Evolutionary conservation across 2,113 vertebrate genomes (phyloP), one percentile per base, ranked within the genome.

Genomic region (Tupaia tana): DNA sequence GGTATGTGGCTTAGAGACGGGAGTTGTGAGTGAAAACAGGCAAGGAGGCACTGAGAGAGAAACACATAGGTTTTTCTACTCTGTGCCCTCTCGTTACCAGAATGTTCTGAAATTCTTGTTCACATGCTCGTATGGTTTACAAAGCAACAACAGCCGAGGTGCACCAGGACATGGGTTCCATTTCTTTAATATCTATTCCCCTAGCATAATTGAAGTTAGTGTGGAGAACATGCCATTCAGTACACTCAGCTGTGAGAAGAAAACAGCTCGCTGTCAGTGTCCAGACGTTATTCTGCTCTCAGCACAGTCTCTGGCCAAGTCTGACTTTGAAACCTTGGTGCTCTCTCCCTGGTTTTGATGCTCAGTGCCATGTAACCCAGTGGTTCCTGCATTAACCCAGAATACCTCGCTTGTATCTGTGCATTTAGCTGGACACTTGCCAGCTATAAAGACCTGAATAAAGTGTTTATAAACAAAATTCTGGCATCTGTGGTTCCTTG

Each of bases 401-500:
- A 87, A 94, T 82, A 91, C 94, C 89, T 95, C 9, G 22, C 93
- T 89, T 91, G 15, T 91, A 4, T 73, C 86, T 95, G 81, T 96
- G 89, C 87, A 27, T 90, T 75, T 92, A 80, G 86, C 93, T 95
- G 95, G 84, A 93, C 83, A 64, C 64, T 80, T 70, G 14, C 93
- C 80, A 11, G 0, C 92, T 93, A 4, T 75, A 52, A 79, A 56
- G 80, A 89, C 67, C 93, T 22, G 43, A 98, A 97, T 98, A 98
- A 98, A 98, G 61, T 90, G 89, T 96, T 93, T 86, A 58, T 94
- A 89, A 83, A 91, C 54, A 9, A 63, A 20, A 58, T 9, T 27
- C 14, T 88, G 63, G 64, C n/a, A 1, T 27, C 66, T 81, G 71
- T 96, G 83, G 83, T 91, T 77, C 70, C 56, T 67, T 83, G 3